phyloP scores from a whole-genome alignment of 2,797 vertebrate species.

The Halcyon badia region DNA sequence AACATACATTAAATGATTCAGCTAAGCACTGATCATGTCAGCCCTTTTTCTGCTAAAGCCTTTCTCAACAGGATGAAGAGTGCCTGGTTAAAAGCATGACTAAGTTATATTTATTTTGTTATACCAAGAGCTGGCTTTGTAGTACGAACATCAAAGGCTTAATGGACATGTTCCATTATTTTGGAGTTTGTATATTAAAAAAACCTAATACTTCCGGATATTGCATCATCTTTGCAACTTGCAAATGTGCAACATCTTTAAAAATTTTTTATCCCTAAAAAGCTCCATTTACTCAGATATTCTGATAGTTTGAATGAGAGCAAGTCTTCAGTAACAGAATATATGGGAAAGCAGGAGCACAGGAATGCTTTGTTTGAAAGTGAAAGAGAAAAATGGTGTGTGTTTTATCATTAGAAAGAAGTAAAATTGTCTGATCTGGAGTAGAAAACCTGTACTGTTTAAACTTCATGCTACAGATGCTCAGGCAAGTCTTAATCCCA shows the following conservation, averaged over 20 bases:
- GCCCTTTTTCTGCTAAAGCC: not conserved
- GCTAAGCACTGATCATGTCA: not conserved
- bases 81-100: conserved; percentile 27
- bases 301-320: not conserved
- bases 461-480: not conserved
- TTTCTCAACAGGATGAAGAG: not conserved
- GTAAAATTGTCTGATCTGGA: not conserved
- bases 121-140: not conserved
- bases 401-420: not conserved
- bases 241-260: not conserved
- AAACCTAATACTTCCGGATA: not conserved
- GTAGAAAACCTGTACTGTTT: not conserved
- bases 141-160: conserved; percentile 55
- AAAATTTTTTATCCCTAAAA: not conserved
- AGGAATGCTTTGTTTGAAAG: not conserved
- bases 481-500: not conserved
- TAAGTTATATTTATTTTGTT: conserved; percentile 42
- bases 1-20: not conserved
- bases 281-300: not conserved
- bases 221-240: conserved; percentile 15
- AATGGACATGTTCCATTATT: conserved; percentile 24
- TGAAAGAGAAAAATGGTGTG: not conserved
- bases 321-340: not conserved
- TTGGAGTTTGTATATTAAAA: not conserved
- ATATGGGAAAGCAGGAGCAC: not conserved